Base-by-base conservation (phyloP, 1,140 invertebrate species). In the Oryzaephilus surinamensis region DNA sequence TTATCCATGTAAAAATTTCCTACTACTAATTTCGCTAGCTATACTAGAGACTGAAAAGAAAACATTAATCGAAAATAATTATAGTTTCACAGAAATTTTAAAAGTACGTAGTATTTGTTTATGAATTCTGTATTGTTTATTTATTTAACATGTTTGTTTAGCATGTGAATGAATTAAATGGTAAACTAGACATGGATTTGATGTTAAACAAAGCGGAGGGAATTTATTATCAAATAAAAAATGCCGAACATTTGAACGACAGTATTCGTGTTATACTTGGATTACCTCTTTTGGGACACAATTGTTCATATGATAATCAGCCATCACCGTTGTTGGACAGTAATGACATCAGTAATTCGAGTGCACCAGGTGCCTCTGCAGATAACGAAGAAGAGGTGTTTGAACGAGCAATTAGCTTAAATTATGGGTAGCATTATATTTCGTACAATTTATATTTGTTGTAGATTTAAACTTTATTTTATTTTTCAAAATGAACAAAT, bases 31-130 rank as follows among this genome's bases (percentile, higher is more conserved):
- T 10, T 90, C 85, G 56, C 76, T 88, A 32, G 88, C 93, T 23
- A 89, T 97, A 58, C 68, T 98, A 18, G 89, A 95, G 47, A 76
- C 77, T 13, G 86, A 97, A 61, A 89, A 85, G 51, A 72, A 76
- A 48, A 73, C 76, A 3, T 70, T 98, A 6, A 93, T 97, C 51
- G 84, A 84, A 51, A 88, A 84, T 54, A 77, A 83, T 51, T 96
- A 87, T 66, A 91, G 90, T 30, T 91, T 97, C 54, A 95, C 88
- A 7, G 94, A 97, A 70, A 96, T 97, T 54, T 66, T 97, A 11
- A 97, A 97, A 71, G 88, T 90, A 71, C 59, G 46, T 55, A 21
- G 34, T 19, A 17, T 27, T 12, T n/a, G n/a, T n/a, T n/a, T n/a
- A 30, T 30, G 10, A 13, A 12, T 13, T 15, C 14, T 16, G 3